Evolutionary conservation across 2,888 invertebrate genomes (phyloP).

Genomic region (Thymelicus acteon): DNA sequence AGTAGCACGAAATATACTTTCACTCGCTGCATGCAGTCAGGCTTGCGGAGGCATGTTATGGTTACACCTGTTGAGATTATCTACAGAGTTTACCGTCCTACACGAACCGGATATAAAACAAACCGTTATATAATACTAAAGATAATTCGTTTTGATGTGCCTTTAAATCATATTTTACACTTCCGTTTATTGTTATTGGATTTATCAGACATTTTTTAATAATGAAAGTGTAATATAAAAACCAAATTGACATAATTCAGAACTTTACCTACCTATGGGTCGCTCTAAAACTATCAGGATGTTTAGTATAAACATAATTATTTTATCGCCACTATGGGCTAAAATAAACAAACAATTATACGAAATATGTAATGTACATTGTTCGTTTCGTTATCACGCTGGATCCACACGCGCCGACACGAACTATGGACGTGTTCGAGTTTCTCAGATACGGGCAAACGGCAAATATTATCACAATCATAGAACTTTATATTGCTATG

Average conservation of each 20-base stretch:
- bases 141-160: background rate
- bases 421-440: constrained; percentile 10
- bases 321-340: background rate
- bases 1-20: constrained; percentile 10
- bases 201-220: too few relatives aligned
- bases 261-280: too few relatives aligned
- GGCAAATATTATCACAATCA: background rate
- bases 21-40: constrained; percentile 13
- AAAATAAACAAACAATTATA: constrained; percentile 6
- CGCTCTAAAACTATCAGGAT: background rate
- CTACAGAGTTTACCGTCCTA: constrained; percentile 12
- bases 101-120: constrained; percentile 11
- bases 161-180: background rate
- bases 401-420: constrained; percentile 11
- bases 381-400: constrained; percentile 1
- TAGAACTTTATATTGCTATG: background rate
- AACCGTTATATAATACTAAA: constrained; percentile 5
- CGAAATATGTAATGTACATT: constrained; percentile 7
- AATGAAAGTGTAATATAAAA: too few relatives aligned
- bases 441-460: constrained; percentile 1
- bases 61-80: constrained; percentile 35
- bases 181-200: too few relatives aligned
- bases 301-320: background rate
- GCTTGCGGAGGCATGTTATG: constrained; percentile 27
- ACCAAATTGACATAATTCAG: too few relatives aligned